These are phyloP conservation scores for Agapornis canus DNA, from an alignment of 2,797 vertebrate species.

Conservation along the genomic window DNA sequence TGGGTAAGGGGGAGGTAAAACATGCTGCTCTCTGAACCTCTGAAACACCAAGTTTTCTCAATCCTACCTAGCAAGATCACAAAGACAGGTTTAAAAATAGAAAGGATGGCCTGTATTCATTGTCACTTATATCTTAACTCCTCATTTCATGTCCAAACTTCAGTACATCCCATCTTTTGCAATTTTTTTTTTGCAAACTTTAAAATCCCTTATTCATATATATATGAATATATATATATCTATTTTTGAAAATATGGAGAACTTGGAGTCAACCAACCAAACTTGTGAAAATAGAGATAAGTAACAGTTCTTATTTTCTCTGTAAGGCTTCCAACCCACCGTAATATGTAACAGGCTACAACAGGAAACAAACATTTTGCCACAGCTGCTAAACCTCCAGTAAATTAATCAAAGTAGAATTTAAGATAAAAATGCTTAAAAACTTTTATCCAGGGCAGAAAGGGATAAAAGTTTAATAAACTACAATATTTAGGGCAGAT, in stretches of 20 bases:
- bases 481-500: not conserved
- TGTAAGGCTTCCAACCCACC: not conserved
- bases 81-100: not conserved
- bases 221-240: fast-evolving
- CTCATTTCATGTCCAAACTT: not conserved
- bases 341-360: not conserved
- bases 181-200: not conserved
- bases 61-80: not conserved
- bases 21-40: fast-evolving
- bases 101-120: not conserved
- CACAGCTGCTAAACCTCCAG: not conserved
- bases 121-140: not conserved
- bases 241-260: not conserved
- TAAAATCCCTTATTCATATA: not conserved
- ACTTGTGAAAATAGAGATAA: not conserved
- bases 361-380: not conserved
- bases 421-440: not conserved
- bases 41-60: not conserved
- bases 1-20: fast-evolving
- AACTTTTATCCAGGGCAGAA: not conserved
- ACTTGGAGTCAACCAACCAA: not conserved
- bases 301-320: not conserved
- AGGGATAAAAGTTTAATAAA: not conserved
- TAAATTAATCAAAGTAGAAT: not conserved
- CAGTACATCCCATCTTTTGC: not conserved